Percentiles rank a stretch among this genome's conserved stretches.
These are phyloP conservation scores for Malthinus flaveolus DNA, from an alignment of 2,888 invertebrate species.

Conservation along the genomic window DNA sequence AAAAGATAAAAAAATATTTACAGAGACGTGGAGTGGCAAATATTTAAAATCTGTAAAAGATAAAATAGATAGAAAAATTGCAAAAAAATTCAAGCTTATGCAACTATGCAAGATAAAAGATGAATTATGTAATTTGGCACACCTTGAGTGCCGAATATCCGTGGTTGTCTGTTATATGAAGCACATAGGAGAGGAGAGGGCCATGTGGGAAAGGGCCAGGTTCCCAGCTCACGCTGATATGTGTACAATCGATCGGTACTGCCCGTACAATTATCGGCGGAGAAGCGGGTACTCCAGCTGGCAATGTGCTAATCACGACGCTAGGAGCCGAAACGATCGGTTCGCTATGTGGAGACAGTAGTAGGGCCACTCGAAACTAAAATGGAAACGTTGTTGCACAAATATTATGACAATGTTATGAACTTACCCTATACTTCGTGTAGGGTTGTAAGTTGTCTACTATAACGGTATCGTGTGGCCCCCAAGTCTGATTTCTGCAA, in stretches of 20 bases:
- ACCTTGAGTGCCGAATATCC: conserved; percentile 54
- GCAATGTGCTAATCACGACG: conserved; percentile 73
- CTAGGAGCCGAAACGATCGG: conserved; percentile 71
- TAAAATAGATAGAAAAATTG: not conserved
- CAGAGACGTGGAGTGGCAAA: too few relatives aligned
- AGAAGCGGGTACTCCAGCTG: conserved; percentile 75
- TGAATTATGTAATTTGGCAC: conserved; percentile 32
- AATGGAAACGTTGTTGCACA: conserved; percentile 19
- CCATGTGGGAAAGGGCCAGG: conserved; percentile 87
- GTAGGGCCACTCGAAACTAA: conserved; percentile 86
- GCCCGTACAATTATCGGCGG: conserved; percentile 75
- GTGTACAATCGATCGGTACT: conserved; percentile 77
- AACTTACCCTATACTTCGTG: conserved; percentile 82
- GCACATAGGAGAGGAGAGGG: conserved; percentile 82
- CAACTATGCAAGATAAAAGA: conserved; percentile 1
- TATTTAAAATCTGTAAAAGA: too few relatives aligned
- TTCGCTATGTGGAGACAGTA: conserved; percentile 70
- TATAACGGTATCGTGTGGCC: conserved; percentile 62
- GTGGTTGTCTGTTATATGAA: conserved; percentile 63
- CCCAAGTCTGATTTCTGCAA: conserved; percentile 74
- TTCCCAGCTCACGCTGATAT: conserved; percentile 87
- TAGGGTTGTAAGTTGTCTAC: conserved; percentile 83
- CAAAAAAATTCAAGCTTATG: conserved; percentile 8
- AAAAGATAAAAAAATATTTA: too few relatives aligned
- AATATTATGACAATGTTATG: not conserved